Evolutionary conservation across 2,113 vertebrate species (phyloP).

Genomic region (Leucosticte australis): DNA sequence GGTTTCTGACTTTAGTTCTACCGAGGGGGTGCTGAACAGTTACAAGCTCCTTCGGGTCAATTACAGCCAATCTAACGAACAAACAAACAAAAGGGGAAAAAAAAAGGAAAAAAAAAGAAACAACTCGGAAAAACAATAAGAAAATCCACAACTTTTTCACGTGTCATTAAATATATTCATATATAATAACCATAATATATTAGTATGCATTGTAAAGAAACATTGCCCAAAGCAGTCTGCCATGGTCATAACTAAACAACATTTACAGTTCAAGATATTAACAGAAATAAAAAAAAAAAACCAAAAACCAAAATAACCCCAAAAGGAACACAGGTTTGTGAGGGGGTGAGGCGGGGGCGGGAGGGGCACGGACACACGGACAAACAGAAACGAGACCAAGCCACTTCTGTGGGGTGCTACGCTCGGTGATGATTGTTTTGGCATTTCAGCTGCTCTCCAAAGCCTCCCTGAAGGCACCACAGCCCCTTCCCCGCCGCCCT

Average conservation of each 20-base stretch:
- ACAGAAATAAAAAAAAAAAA: slow-evolving; percentile 67
- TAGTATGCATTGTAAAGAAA: slow-evolving; percentile 97
- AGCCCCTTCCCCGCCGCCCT: neutral
- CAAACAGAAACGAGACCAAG: neutral
- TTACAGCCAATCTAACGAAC: slow-evolving; percentile 83
- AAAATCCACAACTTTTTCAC: slow-evolving; percentile 91
- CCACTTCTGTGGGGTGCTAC: neutral
- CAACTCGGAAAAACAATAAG: slow-evolving; percentile 72
- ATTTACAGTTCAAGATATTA: slow-evolving; percentile 91
- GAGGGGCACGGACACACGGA: neutral
- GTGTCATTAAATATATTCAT: slow-evolving; percentile 99
- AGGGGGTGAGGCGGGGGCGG: neutral
- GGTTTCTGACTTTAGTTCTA: slow-evolving; percentile 91
- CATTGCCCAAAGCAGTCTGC: slow-evolving; percentile 83
- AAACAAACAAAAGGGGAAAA: neutral
- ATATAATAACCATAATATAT: slow-evolving; percentile 99
- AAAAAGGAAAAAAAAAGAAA: slow-evolving; percentile 3
- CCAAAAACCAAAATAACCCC: neutral
- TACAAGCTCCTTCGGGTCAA: slow-evolving; percentile 85
- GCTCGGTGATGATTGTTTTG: slow-evolving; percentile 8
- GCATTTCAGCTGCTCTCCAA: slow-evolving; percentile 24
- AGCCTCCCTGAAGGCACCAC: neutral
- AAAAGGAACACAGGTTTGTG: slow-evolving; percentile 33
- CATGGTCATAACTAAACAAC: slow-evolving; percentile 87
- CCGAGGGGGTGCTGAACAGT: slow-evolving; percentile 86